Conservation (phyloP, 2,113 vertebrate species). For the Propithecus coquereli region DNA sequence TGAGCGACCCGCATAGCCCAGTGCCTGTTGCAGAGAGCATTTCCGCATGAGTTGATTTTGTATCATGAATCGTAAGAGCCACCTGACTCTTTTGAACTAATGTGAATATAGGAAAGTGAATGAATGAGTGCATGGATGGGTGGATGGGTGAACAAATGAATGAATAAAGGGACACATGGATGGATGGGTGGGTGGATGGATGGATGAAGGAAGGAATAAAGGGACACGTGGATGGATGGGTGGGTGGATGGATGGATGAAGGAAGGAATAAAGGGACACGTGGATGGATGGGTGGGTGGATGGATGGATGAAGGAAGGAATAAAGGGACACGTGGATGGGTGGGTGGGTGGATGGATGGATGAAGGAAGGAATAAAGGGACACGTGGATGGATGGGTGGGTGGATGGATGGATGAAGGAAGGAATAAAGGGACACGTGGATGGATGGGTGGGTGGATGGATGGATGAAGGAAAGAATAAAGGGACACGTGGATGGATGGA, state of each 20-base stretch:
- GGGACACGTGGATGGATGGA: no score
- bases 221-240: background rate
- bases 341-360: no score
- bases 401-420: fast-evolving
- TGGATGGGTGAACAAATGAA: no score
- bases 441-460: background rate
- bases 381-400: no score
- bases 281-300: no score
- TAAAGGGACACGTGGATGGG: no score
- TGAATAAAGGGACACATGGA: background rate
- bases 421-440: no score
- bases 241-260: background rate
- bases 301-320: no score
- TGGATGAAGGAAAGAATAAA: background rate
- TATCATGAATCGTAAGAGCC: background rate
- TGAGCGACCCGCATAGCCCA: background rate
- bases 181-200: no score
- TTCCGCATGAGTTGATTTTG: background rate
- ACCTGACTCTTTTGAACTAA: background rate
- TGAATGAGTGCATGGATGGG: background rate
- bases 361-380: background rate
- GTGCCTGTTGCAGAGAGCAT: background rate
- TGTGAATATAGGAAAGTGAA: no score
- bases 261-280: no score
- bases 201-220: no score